Conservation (phyloP, 1,140 invertebrate genomes). For the Brachionus angularis region DNA sequence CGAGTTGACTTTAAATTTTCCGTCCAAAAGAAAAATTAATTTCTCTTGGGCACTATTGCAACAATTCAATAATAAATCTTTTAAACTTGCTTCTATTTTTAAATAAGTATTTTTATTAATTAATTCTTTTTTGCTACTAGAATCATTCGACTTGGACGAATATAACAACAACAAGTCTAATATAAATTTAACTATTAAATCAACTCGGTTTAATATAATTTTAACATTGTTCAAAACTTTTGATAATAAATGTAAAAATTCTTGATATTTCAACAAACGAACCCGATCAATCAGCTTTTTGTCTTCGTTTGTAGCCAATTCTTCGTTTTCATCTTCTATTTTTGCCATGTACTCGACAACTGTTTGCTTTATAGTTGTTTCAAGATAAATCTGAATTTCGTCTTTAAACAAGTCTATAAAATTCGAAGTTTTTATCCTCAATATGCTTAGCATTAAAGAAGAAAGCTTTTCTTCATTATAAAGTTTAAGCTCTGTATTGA, state of each 20-base stretch:
- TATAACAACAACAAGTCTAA: background rate
- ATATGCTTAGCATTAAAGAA: conserved; percentile 52
- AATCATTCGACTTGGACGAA: conserved; percentile 18
- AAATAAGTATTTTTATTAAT: conserved; percentile 67
- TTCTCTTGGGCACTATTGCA: conserved; percentile 87
- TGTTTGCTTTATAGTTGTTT: conserved; percentile 51
- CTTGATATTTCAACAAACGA: conserved; percentile 65
- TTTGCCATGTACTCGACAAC: conserved; percentile 59
- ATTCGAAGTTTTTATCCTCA: conserved; percentile 51
- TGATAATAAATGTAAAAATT: conserved; percentile 74
- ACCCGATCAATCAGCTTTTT: conserved; percentile 65
- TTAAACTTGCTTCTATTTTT: conserved; percentile 67
- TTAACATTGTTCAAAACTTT: conserved; percentile 69
- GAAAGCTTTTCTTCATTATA: conserved; percentile 60
- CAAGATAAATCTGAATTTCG: conserved; percentile 46
- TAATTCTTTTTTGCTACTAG: conserved; percentile 48
- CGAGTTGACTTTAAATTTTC: conserved; percentile 62
- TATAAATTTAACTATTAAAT: conserved; percentile 59
- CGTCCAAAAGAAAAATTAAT: conserved; percentile 75
- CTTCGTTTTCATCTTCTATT: conserved; percentile 53
- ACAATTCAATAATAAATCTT: conserved; percentile 70
- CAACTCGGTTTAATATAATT: conserved; percentile 64
- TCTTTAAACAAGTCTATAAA: conserved; percentile 49
- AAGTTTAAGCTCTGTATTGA: background rate
- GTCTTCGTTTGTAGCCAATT: conserved; percentile 48